These are phyloP conservation scores for Ischnus inquisitorius DNA, from an alignment of 2,888 invertebrate genomes.

Conservation along the genomic window DNA sequence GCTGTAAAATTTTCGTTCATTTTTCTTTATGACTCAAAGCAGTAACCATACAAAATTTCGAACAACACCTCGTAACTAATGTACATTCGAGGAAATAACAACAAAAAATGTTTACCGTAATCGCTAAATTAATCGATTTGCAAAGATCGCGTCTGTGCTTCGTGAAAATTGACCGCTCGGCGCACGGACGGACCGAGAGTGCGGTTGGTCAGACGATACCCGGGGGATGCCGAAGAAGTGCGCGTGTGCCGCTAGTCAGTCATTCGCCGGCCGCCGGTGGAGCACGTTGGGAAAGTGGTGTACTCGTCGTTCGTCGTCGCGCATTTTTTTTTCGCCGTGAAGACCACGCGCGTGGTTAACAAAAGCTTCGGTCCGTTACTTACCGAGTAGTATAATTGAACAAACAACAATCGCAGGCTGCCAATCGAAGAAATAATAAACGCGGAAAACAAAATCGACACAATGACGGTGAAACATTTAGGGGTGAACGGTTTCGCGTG, in stretches of 20 bases:
- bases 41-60: too few species aligned
- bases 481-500: slow-evolving; percentile 4
- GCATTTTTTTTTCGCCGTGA: neutral
- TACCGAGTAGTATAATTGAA: slow-evolving; percentile 7
- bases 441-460: neutral
- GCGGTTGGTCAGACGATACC: slow-evolving; percentile 32
- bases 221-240: slow-evolving; percentile 27
- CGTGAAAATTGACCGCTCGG: slow-evolving; percentile 31
- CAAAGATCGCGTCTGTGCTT: neutral
- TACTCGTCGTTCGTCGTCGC: slow-evolving; percentile 20
- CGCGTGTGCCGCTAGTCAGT: slow-evolving; percentile 77
- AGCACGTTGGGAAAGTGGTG: slow-evolving; percentile 61
- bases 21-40: too few species aligned
- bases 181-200: slow-evolving; percentile 29
- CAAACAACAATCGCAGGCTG: neutral
- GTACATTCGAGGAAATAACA: too few species aligned
- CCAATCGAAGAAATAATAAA: neutral
- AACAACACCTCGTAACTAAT: too few species aligned
- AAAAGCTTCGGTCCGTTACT: neutral
- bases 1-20: too few species aligned
- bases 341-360: slow-evolving; percentile 12
- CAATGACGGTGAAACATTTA: slow-evolving; percentile 24
- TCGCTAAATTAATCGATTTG: neutral
- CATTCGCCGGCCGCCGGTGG: slow-evolving; percentile 80
- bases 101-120: too few species aligned